Percentiles rank a stretch among this genome's conserved stretches.
Evolutionary conservation across 2,113 vertebrate species (phyloP).

Genomic region (Zingel zingel): DNA sequence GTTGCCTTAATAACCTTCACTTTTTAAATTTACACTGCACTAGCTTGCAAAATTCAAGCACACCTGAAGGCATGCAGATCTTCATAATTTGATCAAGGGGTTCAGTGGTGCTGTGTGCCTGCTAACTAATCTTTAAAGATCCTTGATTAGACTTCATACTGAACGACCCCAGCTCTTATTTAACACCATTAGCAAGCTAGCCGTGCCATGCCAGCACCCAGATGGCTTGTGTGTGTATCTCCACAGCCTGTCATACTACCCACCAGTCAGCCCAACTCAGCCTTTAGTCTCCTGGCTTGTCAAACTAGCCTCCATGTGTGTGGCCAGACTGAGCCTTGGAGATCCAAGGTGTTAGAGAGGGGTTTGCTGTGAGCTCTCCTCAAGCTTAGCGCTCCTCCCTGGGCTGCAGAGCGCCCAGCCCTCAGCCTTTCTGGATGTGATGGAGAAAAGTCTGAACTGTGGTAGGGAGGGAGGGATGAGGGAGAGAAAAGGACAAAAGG

Average conservation of each 20-base stretch:
- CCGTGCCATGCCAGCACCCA: background rate
- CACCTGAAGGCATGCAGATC: background rate
- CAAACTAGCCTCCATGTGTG: constrained; percentile 15
- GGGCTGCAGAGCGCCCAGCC: constrained; percentile 37
- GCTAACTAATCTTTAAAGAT: constrained; percentile 13
- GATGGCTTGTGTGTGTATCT: constrained; percentile 7
- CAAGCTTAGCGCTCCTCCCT: constrained; percentile 40
- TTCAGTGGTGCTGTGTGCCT: background rate
- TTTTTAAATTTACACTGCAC: background rate
- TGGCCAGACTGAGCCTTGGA: constrained; percentile 63
- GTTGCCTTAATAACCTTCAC: background rate
- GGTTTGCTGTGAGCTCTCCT: constrained; percentile 64
- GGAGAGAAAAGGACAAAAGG: constrained; percentile 52
- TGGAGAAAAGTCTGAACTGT: constrained; percentile 39
- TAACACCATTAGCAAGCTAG: background rate
- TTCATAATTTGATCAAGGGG: background rate
- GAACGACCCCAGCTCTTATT: background rate
- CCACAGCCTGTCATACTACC: background rate
- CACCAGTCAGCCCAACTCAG: constrained; percentile 27
- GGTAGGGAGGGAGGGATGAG: constrained; percentile 4
- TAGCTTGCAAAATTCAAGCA: background rate
- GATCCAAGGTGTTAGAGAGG: constrained; percentile 70
- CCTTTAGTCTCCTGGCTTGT: constrained; percentile 49
- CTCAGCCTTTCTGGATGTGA: constrained; percentile 52
- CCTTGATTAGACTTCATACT: background rate